Evolutionary conservation across 2,888 invertebrate species (phyloP).

Genomic region (Minunthozetes semirufus): DNA sequence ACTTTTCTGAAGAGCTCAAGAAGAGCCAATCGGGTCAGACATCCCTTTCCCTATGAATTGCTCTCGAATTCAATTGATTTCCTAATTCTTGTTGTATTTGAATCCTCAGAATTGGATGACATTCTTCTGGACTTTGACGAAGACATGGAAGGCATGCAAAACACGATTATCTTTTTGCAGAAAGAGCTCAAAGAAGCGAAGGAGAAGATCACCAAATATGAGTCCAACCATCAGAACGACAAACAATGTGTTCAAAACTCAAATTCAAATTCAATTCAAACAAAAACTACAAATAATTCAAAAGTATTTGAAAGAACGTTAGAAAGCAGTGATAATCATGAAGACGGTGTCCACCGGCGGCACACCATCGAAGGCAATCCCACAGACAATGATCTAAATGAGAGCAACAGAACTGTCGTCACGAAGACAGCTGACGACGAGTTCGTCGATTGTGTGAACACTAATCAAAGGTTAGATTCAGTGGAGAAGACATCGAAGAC

Average conservation of each 20-base stretch:
- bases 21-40: slow-evolving; percentile 80
- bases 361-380: no score
- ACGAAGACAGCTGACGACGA: not conserved
- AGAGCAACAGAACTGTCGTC: no score
- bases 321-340: not conserved
- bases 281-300: not conserved
- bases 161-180: slow-evolving; percentile 87
- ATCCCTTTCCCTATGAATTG: not conserved
- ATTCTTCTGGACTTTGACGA: slow-evolving; percentile 92
- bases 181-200: slow-evolving; percentile 80
- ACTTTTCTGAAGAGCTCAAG: slow-evolving; percentile 91
- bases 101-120: slow-evolving; percentile 78
- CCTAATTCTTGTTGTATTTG: not conserved
- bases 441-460: not conserved
- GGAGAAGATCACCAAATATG: slow-evolving; percentile 51
- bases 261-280: not conserved
- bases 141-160: slow-evolving; percentile 97
- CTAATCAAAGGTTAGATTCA: not conserved
- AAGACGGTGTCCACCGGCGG: slow-evolving; percentile 3
- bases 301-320: not conserved
- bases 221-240: not conserved
- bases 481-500: not conserved
- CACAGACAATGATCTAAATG: not conserved
- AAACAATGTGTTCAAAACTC: slow-evolving; percentile 16
- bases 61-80: not conserved